phyloP scores from a whole-genome alignment of 2,888 invertebrate genomes.

The Omphaloscelis lunosa region DNA sequence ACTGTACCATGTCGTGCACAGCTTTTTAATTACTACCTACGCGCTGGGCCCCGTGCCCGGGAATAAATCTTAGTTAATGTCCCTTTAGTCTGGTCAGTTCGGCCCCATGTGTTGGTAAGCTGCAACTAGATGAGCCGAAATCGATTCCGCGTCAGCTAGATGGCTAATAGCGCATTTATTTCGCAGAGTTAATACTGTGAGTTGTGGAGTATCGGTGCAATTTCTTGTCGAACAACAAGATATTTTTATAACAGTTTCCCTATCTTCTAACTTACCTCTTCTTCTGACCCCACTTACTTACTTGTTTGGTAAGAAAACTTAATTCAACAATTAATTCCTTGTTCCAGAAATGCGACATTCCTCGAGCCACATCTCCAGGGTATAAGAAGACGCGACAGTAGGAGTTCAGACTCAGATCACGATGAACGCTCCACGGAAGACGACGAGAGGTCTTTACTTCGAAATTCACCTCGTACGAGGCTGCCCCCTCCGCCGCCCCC shows the following conservation, averaged over 20 bases:
- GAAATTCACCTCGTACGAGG: conserved; percentile 87
- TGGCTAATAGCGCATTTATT: conserved; percentile 63
- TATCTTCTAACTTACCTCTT: neutral
- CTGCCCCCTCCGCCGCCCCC: conserved; percentile 86
- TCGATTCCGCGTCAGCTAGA: conserved; percentile 74
- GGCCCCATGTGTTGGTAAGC: conserved; percentile 78
- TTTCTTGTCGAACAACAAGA: neutral
- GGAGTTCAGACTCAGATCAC: conserved; percentile 88
- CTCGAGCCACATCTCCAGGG: conserved; percentile 94
- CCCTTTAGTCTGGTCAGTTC: conserved; percentile 85
- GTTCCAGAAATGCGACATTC: conserved; percentile 94
- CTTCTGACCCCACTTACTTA: neutral
- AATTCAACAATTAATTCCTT: conserved; percentile 59
- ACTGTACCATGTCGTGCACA: conserved; percentile 73
- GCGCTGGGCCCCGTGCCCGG: conserved; percentile 73
- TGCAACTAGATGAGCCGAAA: conserved; percentile 74
- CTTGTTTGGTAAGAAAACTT: neutral
- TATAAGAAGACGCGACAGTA: conserved; percentile 88
- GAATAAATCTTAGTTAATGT: conserved; percentile 90
- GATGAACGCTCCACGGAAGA: conserved; percentile 89
- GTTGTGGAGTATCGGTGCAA: conserved; percentile 16
- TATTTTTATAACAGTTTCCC: neutral
- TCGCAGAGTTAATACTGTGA: conserved; percentile 45
- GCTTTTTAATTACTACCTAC: conserved; percentile 89
- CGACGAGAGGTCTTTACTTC: conserved; percentile 85